Percentiles rank a stretch among this genome's conserved stretches.
Evolutionary conservation across 2,888 invertebrate species (phyloP).

Genomic region (Apotomis betuletana): DNA sequence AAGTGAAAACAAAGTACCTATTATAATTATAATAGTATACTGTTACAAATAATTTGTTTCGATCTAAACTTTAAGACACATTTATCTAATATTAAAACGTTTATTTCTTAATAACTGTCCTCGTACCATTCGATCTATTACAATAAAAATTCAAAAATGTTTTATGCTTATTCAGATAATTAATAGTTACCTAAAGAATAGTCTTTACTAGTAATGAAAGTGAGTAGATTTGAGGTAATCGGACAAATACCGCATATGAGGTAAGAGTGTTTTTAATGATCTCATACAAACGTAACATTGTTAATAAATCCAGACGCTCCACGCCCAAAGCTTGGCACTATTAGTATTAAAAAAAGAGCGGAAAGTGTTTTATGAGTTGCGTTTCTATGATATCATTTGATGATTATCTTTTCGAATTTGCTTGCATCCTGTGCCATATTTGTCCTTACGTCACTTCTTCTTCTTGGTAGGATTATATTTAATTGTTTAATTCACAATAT

Average conservation of each 20-base stretch:
- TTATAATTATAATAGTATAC: slow-evolving; percentile 22
- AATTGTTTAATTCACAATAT: slow-evolving; percentile 28
- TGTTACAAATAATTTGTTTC: slow-evolving; percentile 32
- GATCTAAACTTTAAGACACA: slow-evolving; percentile 40
- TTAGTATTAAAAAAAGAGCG: no score
- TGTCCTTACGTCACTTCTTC: not conserved
- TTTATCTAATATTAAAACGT: slow-evolving; percentile 37
- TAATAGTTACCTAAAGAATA: slow-evolving; percentile 18
- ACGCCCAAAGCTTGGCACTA: no score
- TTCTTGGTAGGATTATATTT: not conserved
- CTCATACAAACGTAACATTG: no score
- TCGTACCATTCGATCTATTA: slow-evolving; percentile 33
- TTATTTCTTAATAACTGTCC: slow-evolving; percentile 17
- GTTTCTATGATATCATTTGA: no score
- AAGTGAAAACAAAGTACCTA: slow-evolving; percentile 6
- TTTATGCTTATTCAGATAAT: slow-evolving; percentile 15
- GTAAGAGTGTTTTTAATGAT: no score
- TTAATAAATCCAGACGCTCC: no score
- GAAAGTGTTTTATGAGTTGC: no score
- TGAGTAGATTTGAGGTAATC: not conserved
- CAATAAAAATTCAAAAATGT: slow-evolving; percentile 24
- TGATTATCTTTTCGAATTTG: no score
- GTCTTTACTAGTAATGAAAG: slow-evolving; percentile 5
- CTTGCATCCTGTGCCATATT: no score
- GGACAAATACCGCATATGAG: no score